Evolutionary conservation across 2,113 vertebrate genomes (phyloP).

Genomic region (Sphaerodactylus townsendi): DNA sequence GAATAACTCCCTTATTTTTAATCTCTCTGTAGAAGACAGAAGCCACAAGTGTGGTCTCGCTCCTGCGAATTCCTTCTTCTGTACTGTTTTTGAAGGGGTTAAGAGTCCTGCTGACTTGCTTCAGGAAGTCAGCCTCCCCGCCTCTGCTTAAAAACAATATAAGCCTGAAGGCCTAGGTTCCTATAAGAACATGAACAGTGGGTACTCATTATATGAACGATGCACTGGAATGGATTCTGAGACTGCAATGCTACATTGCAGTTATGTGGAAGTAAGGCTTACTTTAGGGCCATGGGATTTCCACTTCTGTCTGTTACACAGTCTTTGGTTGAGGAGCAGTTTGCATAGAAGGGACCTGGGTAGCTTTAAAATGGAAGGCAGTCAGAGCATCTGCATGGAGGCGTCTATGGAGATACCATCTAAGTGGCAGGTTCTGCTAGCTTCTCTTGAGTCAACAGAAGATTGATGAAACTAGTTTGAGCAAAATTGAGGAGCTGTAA

Average conservation of each 20-base stretch:
- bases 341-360: neutral
- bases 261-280: neutral
- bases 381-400: neutral
- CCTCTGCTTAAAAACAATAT: no score
- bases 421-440: neutral
- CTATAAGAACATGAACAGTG: no score
- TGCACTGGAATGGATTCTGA: neutral
- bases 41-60: neutral
- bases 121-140: neutral
- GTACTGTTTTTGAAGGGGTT: neutral
- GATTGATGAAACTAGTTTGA: neutral
- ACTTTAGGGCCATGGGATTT: neutral
- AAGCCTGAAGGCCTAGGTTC: no score
- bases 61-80: neutral
- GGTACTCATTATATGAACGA: neutral
- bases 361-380: neutral
- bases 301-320: neutral
- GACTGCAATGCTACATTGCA: neutral
- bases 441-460: neutral
- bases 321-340: neutral
- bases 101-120: neutral
- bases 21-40: neutral
- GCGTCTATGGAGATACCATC: neutral
- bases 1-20: neutral
- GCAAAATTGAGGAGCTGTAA: neutral